These are phyloP conservation scores for Pinctada fucata DNA, from an alignment of 2,888 invertebrate genomes.

Conservation along the genomic window DNA sequence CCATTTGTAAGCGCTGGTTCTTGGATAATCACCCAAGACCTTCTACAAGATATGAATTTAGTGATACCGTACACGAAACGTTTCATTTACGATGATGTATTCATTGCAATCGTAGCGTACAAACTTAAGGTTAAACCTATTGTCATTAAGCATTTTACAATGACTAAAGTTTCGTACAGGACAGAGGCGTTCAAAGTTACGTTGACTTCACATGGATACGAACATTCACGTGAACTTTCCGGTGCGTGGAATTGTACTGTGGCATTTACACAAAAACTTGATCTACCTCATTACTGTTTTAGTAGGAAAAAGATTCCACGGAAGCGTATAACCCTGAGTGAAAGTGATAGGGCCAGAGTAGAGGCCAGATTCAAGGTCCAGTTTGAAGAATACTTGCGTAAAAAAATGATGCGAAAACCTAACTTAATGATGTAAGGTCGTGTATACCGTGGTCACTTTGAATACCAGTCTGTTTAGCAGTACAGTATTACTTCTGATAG, in stretches of 20 bases:
- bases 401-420: no score
- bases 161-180: not conserved
- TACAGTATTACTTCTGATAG: no score
- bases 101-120: slow-evolving; percentile 23
- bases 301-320: no score
- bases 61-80: slow-evolving; percentile 21
- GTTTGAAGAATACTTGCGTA: no score
- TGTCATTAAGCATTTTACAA: not conserved
- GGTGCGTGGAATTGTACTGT: slow-evolving; percentile 5
- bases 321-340: no score
- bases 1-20: slow-evolving; percentile 27
- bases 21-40: slow-evolving; percentile 10
- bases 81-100: slow-evolving; percentile 25
- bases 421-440: no score
- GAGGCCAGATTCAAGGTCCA: no score
- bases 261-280: not conserved
- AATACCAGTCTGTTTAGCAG: no score
- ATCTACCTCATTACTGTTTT: not conserved
- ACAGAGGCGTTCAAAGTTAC: not conserved
- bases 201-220: slow-evolving; percentile 1
- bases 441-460: no score
- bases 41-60: slow-evolving; percentile 12
- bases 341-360: no score
- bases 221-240: not conserved
- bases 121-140: slow-evolving; percentile 8